phyloP scores from a whole-genome alignment of 2,113 vertebrate species.

The Synodontis membranacea region DNA sequence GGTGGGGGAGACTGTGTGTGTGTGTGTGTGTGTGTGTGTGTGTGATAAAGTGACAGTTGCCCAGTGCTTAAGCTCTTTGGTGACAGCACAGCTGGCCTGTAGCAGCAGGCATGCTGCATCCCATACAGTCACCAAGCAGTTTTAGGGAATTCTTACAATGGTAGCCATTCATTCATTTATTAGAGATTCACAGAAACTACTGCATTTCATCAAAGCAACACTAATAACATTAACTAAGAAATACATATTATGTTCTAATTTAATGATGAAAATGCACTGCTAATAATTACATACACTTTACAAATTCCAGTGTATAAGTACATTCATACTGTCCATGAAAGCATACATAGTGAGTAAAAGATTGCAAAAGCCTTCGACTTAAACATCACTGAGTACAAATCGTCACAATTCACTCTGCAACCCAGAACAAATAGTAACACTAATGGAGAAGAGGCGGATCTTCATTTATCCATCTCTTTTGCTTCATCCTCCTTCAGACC shows the following conservation, averaged over 20 bases:
- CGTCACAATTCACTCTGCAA: conserved; percentile 19
- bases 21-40: conserved; percentile 37
- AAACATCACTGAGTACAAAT: conserved; percentile 15
- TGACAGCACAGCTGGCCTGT: conserved; percentile 49
- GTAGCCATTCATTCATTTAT: background rate
- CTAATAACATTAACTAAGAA: background rate
- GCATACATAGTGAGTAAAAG: background rate
- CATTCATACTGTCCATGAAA: background rate
- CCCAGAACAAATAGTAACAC: conserved; percentile 37
- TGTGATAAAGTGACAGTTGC: conserved; percentile 51
- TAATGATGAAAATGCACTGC: background rate
- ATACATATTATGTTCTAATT: background rate
- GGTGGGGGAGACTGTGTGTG: conserved; percentile 36
- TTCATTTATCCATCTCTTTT: conserved; percentile 22
- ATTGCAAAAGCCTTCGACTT: conserved; percentile 9
- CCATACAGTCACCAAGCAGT: conserved; percentile 16
- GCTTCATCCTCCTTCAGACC: conserved; percentile 55
- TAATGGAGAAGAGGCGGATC: conserved; percentile 60
- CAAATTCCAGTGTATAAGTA: conserved; percentile 7
- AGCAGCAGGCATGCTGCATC: conserved; percentile 33
- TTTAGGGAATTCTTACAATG: conserved; percentile 7
- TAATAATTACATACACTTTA: background rate
- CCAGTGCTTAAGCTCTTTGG: conserved; percentile 34
- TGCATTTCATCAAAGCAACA: background rate
- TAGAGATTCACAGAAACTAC: background rate